Conservation (phyloP, 2,888 invertebrate genomes). For the Norana najaformis region DNA sequence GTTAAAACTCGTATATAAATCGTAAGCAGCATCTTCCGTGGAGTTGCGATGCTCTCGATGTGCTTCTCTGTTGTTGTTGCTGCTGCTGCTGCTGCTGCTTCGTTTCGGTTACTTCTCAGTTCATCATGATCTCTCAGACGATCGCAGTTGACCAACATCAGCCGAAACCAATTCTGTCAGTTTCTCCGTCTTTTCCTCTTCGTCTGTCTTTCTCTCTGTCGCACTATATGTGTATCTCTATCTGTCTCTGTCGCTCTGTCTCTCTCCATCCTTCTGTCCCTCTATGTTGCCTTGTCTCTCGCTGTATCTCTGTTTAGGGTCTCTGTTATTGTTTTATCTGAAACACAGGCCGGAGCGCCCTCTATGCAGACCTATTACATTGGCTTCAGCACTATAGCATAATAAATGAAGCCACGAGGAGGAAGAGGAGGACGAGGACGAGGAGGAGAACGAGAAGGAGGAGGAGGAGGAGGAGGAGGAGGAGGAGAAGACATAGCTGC, state of each 20-base stretch:
- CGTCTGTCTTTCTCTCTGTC: no score
- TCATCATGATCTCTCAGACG: neutral
- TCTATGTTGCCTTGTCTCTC: neutral
- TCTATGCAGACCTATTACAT: neutral
- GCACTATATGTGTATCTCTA: neutral
- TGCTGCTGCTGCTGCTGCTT: no score
- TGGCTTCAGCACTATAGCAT: neutral
- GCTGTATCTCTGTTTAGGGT: neutral
- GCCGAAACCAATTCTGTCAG: neutral
- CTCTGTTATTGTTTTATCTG: neutral
- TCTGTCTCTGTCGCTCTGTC: neutral
- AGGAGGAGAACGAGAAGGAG: neutral
- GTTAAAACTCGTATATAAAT: neutral
- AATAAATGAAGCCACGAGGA: neutral
- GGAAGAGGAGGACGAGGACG: neutral
- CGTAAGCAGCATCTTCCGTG: neutral
- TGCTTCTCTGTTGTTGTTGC: neutral
- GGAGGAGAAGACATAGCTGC: constrained; percentile 28
- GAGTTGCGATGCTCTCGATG: neutral
- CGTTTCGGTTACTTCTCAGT: no score
- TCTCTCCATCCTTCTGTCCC: neutral
- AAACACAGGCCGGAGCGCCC: neutral
- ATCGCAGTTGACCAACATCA: neutral
- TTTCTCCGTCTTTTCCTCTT: no score
- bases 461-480: constrained; percentile 14